Evolutionary conservation across 2,888 invertebrate genomes (phyloP).

Genomic region (Lasioglossum villosulum): DNA sequence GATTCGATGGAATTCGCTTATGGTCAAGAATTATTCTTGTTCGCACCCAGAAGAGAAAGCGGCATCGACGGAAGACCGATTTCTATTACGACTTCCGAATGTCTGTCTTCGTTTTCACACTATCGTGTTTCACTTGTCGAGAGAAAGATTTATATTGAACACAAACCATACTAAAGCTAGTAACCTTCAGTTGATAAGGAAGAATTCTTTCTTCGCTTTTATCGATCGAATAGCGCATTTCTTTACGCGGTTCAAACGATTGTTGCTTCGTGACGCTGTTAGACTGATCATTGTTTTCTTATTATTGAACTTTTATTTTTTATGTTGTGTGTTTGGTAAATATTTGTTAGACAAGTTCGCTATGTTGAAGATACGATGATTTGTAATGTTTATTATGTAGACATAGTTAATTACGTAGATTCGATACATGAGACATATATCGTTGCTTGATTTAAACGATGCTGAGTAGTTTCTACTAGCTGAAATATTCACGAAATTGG

Average conservation of each 20-base stretch:
- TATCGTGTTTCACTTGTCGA: conserved; percentile 31
- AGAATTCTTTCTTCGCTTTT: background rate
- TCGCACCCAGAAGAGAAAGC: conserved; percentile 78
- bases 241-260: background rate
- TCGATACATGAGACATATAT: background rate
- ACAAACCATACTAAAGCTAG: background rate
- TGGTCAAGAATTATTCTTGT: background rate
- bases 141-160: background rate
- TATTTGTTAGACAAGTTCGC: background rate
- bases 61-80: conserved; percentile 66
- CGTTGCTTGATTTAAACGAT: background rate
- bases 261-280: conserved; percentile 8
- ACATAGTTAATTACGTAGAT: background rate
- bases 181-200: conserved; percentile 1
- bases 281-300: background rate
- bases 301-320: background rate
- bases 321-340: background rate
- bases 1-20: background rate
- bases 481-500: background rate
- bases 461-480: background rate
- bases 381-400: background rate
- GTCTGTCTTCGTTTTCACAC: conserved; percentile 1
- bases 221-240: background rate
- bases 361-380: background rate
- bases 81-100: conserved; percentile 65